Evolutionary conservation across 2,797 vertebrate species (phyloP), one percentile per base, ranked within the genome.

Genomic region (Catharus ustulatus): DNA sequence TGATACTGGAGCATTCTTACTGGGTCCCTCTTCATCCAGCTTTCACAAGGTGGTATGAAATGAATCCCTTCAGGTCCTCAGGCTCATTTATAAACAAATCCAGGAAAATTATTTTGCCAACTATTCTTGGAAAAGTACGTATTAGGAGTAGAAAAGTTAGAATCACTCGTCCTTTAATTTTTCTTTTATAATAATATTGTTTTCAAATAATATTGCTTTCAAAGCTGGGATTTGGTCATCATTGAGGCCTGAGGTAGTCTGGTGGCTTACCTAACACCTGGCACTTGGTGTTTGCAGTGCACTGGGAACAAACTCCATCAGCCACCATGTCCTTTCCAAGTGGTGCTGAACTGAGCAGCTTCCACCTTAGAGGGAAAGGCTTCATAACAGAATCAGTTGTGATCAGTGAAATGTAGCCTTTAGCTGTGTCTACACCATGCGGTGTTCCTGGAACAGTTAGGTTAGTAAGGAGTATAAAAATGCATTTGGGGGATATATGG

Each of bases 111-210:
- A 27, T 83, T 92, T 55, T 49, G 11, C 52, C 30, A 63, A 71
- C 62, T 26, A 18, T n/a, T 76, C 66, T 67, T 58, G 8, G 18
- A 57, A 81, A 88, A 66, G 9, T 69, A 49, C 11, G 4, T 57
- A 32, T 74, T 38, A 43, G 27, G 38, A 84, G 79, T 16, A 5
- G 14, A 52, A 77, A 80, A 81, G 20, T 71, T 72, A 40, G 22
- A 68, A 84, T 66, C 0, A 0, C 19, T 62, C 59, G 3, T 67
- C 14, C 34, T 74, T 82, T 77, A 19, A 0, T 0, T 78, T 63
- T 81, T 22, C 38, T 48, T n/a, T 32, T 27, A 34, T 34, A 88
- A 72, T 34, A 85, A 46, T 34, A 29, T 12, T 58, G 17, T 32
- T 85, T 83, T 85, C 75, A 83, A 88, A 72, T 34, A 85, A 46